phyloP scores from a whole-genome alignment of 1,140 invertebrate genomes.

The Sycophaga agraensis region DNA sequence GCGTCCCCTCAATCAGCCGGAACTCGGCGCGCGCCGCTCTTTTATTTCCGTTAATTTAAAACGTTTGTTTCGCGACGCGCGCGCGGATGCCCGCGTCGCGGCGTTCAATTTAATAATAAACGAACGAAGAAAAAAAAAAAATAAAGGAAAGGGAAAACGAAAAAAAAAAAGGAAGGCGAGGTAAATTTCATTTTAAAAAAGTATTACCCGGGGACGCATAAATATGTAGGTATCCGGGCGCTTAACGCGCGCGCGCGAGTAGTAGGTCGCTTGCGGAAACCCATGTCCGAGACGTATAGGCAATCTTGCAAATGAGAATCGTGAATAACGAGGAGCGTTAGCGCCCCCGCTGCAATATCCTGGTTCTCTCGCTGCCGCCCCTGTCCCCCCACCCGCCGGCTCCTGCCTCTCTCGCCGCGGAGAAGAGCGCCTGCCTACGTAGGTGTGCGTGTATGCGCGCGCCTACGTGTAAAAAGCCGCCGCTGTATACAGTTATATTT shows the following conservation, averaged over 20 bases:
- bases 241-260: slow-evolving; percentile 39
- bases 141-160: neutral
- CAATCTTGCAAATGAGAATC: slow-evolving; percentile 58
- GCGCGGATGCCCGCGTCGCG: too few species aligned
- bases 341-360: slow-evolving; percentile 46
- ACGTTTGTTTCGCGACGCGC: neutral
- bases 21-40: neutral
- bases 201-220: slow-evolving; percentile 15
- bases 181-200: slow-evolving; percentile 23
- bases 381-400: slow-evolving; percentile 1
- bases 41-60: slow-evolving; percentile 21
- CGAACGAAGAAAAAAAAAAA: neutral
- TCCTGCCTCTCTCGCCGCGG: slow-evolving; percentile 16
- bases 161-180: neutral
- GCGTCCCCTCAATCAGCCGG: neutral
- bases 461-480: slow-evolving; percentile 37
- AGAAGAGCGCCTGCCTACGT: neutral
- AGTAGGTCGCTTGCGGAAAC: slow-evolving; percentile 48
- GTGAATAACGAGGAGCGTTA: slow-evolving; percentile 55
- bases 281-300: slow-evolving; percentile 55
- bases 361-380: slow-evolving; percentile 24
- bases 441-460: slow-evolving; percentile 26
- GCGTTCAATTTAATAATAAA: slow-evolving; percentile 10
- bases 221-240: slow-evolving; percentile 34
- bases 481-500: slow-evolving; percentile 38